phyloP scores from a whole-genome alignment of 2,797 vertebrate species.

The Galagoides demidoff region DNA sequence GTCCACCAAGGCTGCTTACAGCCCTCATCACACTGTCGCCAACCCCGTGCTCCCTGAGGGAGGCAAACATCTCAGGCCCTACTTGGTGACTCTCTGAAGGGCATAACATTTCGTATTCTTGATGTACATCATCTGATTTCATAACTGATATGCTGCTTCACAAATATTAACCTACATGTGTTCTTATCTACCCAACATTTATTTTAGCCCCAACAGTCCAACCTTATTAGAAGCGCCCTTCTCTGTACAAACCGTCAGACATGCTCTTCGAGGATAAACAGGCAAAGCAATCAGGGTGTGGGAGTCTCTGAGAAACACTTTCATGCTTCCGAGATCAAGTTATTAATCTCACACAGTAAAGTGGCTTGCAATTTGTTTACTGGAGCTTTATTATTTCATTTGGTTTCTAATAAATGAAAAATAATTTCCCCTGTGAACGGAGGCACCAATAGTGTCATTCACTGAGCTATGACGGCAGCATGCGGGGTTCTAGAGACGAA shows the following conservation, averaged over 20 bases:
- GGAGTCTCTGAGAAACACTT: background rate
- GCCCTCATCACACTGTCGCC: background rate
- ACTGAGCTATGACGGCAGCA: background rate
- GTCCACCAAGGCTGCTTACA: background rate
- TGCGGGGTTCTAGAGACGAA: background rate
- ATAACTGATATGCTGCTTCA: slow-evolving; percentile 19
- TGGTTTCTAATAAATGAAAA: background rate
- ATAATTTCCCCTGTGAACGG: background rate
- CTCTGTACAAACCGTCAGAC: background rate
- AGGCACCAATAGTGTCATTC: background rate
- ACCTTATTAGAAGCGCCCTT: background rate
- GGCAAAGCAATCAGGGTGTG: background rate
- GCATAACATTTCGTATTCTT: background rate
- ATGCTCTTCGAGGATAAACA: background rate
- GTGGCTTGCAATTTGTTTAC: background rate
- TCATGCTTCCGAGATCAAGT: background rate
- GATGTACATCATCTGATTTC: background rate
- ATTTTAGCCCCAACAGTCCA: slow-evolving; percentile 23
- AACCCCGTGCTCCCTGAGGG: background rate
- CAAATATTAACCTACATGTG: background rate
- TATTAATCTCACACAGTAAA: background rate
- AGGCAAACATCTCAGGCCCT: background rate
- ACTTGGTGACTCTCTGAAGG: background rate
- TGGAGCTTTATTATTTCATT: background rate
- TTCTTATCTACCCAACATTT: background rate